A percentile compares a stretch with the other conserved stretches of the same genome.
Evolutionary conservation across 1,140 invertebrate genomes (phyloP).

Genomic region (Prorops nasuta): DNA sequence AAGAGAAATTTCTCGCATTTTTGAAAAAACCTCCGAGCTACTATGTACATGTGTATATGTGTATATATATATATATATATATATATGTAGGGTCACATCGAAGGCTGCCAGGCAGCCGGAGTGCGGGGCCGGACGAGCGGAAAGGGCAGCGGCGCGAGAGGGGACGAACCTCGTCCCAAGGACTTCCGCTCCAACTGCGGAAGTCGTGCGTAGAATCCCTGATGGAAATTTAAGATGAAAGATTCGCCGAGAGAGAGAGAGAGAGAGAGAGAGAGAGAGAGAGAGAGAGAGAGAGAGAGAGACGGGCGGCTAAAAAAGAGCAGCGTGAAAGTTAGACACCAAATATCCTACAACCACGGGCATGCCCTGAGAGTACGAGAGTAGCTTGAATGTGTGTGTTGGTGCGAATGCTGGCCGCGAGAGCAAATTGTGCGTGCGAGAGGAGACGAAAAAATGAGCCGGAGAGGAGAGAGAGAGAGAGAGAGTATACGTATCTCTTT

Average conservation of each 20-base stretch:
- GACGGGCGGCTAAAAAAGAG: background rate
- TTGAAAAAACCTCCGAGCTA: too few species aligned
- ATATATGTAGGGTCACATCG: too few species aligned
- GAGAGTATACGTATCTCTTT: slow-evolving; percentile 20
- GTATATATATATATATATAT: too few species aligned
- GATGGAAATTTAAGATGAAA: too few species aligned
- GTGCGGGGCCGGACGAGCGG: too few species aligned
- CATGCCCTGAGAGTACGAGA: slow-evolving; percentile 58
- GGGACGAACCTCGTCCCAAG: too few species aligned
- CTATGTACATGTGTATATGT: too few species aligned
- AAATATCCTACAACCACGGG: slow-evolving; percentile 55
- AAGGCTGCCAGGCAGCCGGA: too few species aligned
- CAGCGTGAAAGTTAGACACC: slow-evolving; percentile 35
- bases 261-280: background rate
- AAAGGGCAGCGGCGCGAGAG: too few species aligned
- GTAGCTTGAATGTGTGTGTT: slow-evolving; percentile 42
- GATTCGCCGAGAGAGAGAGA: background rate
- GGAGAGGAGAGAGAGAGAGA: slow-evolving; percentile 4
- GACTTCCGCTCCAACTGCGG: too few species aligned
- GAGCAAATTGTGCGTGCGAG: slow-evolving; percentile 16
- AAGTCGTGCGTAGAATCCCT: too few species aligned
- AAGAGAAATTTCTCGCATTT: too few species aligned
- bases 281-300: background rate
- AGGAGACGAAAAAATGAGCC: slow-evolving; percentile 7
- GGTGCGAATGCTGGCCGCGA: slow-evolving; percentile 16